Evolutionary conservation across 1,140 invertebrate species (phyloP).

Genomic region (Aphelenchoides besseyi): DNA sequence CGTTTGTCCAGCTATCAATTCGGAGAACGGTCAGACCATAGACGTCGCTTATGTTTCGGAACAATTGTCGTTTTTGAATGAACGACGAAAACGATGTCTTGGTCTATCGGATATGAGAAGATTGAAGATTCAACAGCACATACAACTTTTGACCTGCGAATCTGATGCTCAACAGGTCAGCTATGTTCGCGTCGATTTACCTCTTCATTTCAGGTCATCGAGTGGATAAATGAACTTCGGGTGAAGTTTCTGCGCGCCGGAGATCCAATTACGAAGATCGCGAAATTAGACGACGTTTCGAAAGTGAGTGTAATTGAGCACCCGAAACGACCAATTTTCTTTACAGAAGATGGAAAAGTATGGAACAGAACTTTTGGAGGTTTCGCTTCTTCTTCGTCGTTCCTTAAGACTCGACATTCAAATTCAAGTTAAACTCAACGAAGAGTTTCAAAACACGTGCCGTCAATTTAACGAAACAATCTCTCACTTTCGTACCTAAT

Average conservation of each 20-base stretch:
- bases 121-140: constrained; percentile 64
- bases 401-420: constrained; percentile 50
- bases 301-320: constrained; percentile 43
- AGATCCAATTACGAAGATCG: constrained; percentile 61
- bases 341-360: constrained; percentile 65
- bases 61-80: constrained; percentile 59
- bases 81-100: constrained; percentile 62
- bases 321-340: neutral
- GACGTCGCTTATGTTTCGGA: constrained; percentile 6
- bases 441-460: neutral
- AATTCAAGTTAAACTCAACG: neutral
- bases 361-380: constrained; percentile 64
- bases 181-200: neutral
- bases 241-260: constrained; percentile 62
- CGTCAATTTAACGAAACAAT: neutral
- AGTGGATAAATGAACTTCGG: constrained; percentile 64
- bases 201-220: constrained; percentile 58
- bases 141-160: constrained; percentile 65
- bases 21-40: neutral
- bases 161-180: constrained; percentile 64
- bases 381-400: constrained; percentile 62
- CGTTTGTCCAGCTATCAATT: neutral
- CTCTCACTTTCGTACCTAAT: neutral
- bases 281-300: constrained; percentile 63
- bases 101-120: constrained; percentile 63